Conservation (phyloP, 2,113 vertebrate genomes). For the Prolemur simus region DNA sequence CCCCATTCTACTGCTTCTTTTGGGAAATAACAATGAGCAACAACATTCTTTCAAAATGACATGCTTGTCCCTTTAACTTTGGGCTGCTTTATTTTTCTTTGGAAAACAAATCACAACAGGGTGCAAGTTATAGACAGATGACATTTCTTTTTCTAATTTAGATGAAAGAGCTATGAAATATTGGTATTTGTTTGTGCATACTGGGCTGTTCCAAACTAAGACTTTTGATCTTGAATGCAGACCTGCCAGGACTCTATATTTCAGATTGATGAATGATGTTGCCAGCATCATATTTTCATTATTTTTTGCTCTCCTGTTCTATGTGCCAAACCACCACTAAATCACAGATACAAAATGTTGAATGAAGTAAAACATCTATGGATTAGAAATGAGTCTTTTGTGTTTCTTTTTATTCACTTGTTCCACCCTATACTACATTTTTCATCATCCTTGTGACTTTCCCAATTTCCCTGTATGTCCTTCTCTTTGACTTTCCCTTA, state of each 20-base stretch:
- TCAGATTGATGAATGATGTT: constrained; percentile 54
- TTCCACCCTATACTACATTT: background rate
- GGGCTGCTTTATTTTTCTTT: background rate
- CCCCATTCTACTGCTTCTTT: background rate
- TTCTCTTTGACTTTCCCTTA: constrained; percentile 36
- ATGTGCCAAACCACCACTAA: constrained; percentile 58
- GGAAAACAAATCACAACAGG: background rate
- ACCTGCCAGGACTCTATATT: background rate
- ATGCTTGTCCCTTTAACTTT: background rate
- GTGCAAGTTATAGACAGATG: constrained; percentile 20
- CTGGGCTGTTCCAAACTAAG: constrained; percentile 8
- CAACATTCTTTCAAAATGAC: background rate
- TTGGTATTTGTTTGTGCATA: constrained; percentile 33
- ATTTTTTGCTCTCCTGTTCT: constrained; percentile 42
- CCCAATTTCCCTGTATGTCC: background rate
- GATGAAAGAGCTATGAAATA: constrained; percentile 64
- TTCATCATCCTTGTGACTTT: background rate
- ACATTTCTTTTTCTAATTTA: constrained; percentile 67
- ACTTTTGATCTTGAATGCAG: constrained; percentile 51
- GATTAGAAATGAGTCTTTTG: constrained; percentile 55
- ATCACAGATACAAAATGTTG: constrained; percentile 49
- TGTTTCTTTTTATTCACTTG: constrained; percentile 25
- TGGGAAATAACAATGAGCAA: background rate
- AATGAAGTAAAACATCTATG: constrained; percentile 62
- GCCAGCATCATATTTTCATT: constrained; percentile 61